Base-by-base conservation (phyloP, 2,797 vertebrate genomes). In the Myripristis murdjan region DNA sequence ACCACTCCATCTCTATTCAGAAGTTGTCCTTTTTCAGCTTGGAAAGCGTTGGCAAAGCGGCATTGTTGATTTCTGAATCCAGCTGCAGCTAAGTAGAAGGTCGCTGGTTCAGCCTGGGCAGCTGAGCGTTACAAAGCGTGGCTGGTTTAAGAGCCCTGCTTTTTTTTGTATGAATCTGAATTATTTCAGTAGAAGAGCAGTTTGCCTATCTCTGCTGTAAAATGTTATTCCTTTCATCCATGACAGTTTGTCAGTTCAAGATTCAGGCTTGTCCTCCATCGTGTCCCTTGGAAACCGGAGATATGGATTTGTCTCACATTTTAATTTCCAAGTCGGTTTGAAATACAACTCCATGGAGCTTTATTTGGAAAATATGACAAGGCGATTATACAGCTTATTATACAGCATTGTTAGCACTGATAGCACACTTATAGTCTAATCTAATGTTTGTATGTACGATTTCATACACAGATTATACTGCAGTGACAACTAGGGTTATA, bases 151-250 rank as follows among this genome's bases (percentile, higher is more conserved):
- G 47, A 49, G 47, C 1, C 47, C 20, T 79, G 51, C 73, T 69
- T 81, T n/a, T n/a, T 77, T 59, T 48, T 39, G 63, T 60, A n/a
- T 64, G 57, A 75, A 79, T 65, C 55, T 41, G 70, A 79, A 77
- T 47, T 51, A 73, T 39, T 75, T 11, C 62, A 37, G 63, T 28
- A 28, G 26, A 2, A 28, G 62, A 60, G 49, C 63, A 73, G 44
- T 48, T 57, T 76, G 59, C 44, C 20, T 22, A 2, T 51, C 12
- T 24, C 22, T 24, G 5, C 48, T 14, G 1, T 51, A 0, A 23
- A 12, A 44, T 51, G 22, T 51, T 24, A 24, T 51, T 23, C 11
- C 23, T 24, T 12, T 14, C 4, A 24, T 2, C 20, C 20, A 5
- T 1, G 23, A 5, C 14, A 44, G 16, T 16, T 44, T 4, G 7